Evolutionary conservation across 2,113 vertebrate genomes (phyloP).

Genomic region (Cyprinodon variegatus): DNA sequence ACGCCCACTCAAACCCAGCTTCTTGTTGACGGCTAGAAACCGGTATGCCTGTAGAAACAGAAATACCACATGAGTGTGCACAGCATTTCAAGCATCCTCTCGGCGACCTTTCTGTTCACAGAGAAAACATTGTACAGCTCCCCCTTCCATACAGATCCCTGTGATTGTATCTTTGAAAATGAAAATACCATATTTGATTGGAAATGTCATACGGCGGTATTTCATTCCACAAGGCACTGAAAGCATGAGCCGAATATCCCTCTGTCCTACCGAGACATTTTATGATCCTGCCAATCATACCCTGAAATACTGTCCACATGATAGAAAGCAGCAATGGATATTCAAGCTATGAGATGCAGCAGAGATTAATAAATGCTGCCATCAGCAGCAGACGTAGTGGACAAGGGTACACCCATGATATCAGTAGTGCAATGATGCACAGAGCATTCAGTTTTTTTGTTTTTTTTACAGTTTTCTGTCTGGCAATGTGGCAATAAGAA

Average conservation of each 20-base stretch:
- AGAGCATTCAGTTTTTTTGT: slow-evolving; percentile 3
- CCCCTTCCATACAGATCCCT: slow-evolving; percentile 7
- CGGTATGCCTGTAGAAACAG: slow-evolving; percentile 88
- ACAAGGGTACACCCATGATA: slow-evolving; percentile 31
- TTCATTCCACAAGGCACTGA: slow-evolving; percentile 27
- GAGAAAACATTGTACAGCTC: slow-evolving; percentile 4
- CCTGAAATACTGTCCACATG: slow-evolving; percentile 55
- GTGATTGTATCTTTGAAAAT: slow-evolving; percentile 19
- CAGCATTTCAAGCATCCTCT: neutral
- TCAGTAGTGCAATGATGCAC: slow-evolving; percentile 10
- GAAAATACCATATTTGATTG: slow-evolving; percentile 36
- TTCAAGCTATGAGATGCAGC: slow-evolving; percentile 53
- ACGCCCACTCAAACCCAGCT: slow-evolving; percentile 93
- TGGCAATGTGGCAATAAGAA: too few species aligned
- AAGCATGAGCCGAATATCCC: slow-evolving; percentile 27
- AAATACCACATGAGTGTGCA: slow-evolving; percentile 7
- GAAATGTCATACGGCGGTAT: slow-evolving; percentile 49
- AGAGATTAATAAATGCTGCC: slow-evolving; percentile 57
- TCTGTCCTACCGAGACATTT: slow-evolving; percentile 36
- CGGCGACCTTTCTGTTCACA: slow-evolving; percentile 12
- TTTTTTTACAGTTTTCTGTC: slow-evolving; percentile 1
- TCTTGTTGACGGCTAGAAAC: slow-evolving; percentile 92
- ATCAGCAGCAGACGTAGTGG: slow-evolving; percentile 45
- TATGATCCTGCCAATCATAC: slow-evolving; percentile 45
- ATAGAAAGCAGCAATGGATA: slow-evolving; percentile 46